Evolutionary conservation across 2,888 invertebrate genomes (phyloP), one percentile per base, ranked within the genome.

Genomic region (Agriopis aurantiaria): DNA sequence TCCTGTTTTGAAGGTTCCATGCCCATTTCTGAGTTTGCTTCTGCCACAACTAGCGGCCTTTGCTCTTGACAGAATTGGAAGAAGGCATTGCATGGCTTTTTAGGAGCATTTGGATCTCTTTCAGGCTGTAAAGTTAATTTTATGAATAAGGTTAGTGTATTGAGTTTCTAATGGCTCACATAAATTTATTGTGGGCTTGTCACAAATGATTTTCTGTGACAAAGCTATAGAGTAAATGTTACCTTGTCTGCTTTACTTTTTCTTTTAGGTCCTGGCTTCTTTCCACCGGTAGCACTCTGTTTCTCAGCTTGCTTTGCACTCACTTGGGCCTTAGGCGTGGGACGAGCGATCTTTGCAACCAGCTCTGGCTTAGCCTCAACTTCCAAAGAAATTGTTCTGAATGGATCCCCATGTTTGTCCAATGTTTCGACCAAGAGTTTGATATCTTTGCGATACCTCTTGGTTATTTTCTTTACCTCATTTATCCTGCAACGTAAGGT

Each of bases 1-100:
- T 97, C 97, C 83, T 97, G 97, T 85, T 97, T 97, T 1, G 96
- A 95, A 0, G 96, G 96, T 83, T 97, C 97, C 0, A 95, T 92
- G 67, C 96, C 96, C 51, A 96, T 95, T 74, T 95, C 95, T 0
- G 95, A 89, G 73, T 93, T 94, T 40, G 96, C 89, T 81, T 96
- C 95, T 70, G 96, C 96, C 89, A 96, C 96, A 41, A 97, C 95
- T 17, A 96, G 87, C n/a, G 97, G 96, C 69, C 97, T 91, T 82
- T 97, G 97, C 80, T 97, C 97, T 91, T 97, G 97, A 78, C 97
- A 97, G 87, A 97, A 97, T 89, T 97, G 97, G 82, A 97, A 97
- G 88, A 97, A 97, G 59, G 97, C 97, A 95, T 97, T 97, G 65
- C 97, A 97, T 1, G 97, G 97, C 76, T 97, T 95, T 84, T 97